Percentiles rank a stretch among this genome's conserved stretches.
phyloP scores from a whole-genome alignment of 2,888 invertebrate species.

The Synergus laeviventris region DNA sequence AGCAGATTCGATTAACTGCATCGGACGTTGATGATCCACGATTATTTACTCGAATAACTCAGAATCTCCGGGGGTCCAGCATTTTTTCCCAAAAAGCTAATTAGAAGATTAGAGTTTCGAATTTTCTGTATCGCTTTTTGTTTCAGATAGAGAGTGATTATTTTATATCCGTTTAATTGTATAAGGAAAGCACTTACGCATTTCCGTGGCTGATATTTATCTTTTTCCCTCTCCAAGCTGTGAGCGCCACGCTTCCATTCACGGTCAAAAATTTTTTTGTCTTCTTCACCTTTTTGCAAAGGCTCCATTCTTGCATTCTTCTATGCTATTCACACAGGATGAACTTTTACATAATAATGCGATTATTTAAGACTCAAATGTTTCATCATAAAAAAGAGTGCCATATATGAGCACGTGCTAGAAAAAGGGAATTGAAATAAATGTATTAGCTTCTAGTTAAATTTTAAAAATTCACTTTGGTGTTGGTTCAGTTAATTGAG shows the following conservation, averaged over 20 bases:
- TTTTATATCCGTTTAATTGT: conserved; percentile 16
- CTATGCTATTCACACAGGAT: conserved; percentile 3
- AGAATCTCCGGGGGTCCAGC: neutral
- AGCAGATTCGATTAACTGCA: conserved; percentile 25
- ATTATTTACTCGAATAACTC: conserved; percentile 4
- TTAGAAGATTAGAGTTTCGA: too few species aligned
- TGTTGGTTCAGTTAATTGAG: conserved; percentile 5
- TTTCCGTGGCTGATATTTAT: conserved; percentile 61
- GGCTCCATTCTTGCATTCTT: conserved; percentile 8
- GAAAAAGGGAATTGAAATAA: neutral
- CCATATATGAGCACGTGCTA: neutral
- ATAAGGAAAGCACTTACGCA: conserved; percentile 62
- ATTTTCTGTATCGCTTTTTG: neutral
- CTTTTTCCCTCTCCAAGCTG: conserved; percentile 45
- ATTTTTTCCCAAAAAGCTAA: neutral
- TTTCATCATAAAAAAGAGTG: neutral
- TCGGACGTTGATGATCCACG: conserved; percentile 17
- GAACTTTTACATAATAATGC: neutral
- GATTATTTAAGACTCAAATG: neutral
- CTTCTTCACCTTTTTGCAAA: conserved; percentile 7
- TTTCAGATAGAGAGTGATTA: neutral
- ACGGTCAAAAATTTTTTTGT: conserved; percentile 45
- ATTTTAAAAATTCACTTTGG: neutral
- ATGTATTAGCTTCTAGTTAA: neutral
- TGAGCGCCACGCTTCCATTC: conserved; percentile 50